Conservation (phyloP, 1,140 invertebrate species). For the Cyclina sinensis region DNA sequence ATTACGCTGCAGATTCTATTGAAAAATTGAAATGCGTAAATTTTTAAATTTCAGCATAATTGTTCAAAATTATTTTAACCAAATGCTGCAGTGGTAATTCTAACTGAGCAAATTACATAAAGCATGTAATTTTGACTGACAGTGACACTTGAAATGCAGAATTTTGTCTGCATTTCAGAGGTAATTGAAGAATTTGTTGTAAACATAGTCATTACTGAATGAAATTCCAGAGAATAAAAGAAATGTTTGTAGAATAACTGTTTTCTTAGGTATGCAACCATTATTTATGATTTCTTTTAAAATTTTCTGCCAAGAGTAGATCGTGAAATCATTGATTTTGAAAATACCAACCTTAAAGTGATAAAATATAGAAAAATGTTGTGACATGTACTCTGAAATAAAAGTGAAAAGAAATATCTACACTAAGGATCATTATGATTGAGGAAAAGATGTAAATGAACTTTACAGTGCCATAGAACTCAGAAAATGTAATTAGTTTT, state of each 20-base stretch:
- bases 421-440: no score
- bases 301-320: no score
- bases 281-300: no score
- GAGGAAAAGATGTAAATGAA: neutral
- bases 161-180: neutral
- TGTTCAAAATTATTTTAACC: neutral
- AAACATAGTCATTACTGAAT: neutral
- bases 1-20: constrained; percentile 23
- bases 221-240: no score
- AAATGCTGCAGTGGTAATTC: neutral
- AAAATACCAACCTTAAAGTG: no score
- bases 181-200: constrained; percentile 4
- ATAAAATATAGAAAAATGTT: no score
- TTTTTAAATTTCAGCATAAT: neutral
- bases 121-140: constrained; percentile 18
- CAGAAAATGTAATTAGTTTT: constrained; percentile 4
- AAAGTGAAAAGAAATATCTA: no score
- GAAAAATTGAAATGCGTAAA: neutral
- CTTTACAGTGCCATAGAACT: neutral
- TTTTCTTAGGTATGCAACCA: no score
- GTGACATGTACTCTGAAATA: no score
- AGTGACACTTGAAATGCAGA: constrained; percentile 15
- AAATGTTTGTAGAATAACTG: no score
- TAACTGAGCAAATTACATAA: neutral
- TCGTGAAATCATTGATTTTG: no score